phyloP scores from a whole-genome alignment of 2,797 vertebrate genomes.

The Rhabdomys pumilio region DNA sequence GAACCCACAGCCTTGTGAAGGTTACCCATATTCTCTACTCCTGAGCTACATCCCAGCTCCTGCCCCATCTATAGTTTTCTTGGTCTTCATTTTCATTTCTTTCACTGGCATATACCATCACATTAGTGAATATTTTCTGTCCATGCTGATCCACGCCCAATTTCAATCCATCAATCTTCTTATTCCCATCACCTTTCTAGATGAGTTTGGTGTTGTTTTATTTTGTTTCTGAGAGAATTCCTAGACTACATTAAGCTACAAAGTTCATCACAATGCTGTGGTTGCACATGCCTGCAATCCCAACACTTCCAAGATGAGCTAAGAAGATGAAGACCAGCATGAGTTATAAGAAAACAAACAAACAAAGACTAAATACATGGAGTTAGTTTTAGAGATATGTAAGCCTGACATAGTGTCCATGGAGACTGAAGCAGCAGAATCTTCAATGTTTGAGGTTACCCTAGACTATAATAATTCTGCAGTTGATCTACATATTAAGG shows the following conservation, averaged over 20 bases:
- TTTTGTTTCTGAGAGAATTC: background rate
- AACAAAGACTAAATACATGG: background rate
- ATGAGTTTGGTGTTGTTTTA: background rate
- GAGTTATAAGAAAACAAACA: background rate
- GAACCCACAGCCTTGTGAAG: background rate
- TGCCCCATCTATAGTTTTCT: too few relatives aligned
- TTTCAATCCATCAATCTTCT: background rate
- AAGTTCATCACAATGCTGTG: background rate
- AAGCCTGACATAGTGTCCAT: background rate
- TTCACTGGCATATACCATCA: background rate
- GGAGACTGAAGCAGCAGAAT: background rate
- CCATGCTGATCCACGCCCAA: fast-evolving
- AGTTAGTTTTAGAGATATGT: background rate
- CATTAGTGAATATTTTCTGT: background rate
- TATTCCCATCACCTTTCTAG: background rate
- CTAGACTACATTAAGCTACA: fast-evolving
- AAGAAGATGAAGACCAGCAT: background rate
- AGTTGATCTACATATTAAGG: background rate
- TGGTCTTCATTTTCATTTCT: background rate
- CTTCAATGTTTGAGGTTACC: background rate
- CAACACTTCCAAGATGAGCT: background rate
- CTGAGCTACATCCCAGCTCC: background rate
- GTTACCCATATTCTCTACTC: background rate
- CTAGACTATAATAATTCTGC: background rate
- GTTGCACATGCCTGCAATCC: background rate